Evolutionary conservation across 2,797 vertebrate genomes (phyloP).

Genomic region (Esox masquinongy): DNA sequence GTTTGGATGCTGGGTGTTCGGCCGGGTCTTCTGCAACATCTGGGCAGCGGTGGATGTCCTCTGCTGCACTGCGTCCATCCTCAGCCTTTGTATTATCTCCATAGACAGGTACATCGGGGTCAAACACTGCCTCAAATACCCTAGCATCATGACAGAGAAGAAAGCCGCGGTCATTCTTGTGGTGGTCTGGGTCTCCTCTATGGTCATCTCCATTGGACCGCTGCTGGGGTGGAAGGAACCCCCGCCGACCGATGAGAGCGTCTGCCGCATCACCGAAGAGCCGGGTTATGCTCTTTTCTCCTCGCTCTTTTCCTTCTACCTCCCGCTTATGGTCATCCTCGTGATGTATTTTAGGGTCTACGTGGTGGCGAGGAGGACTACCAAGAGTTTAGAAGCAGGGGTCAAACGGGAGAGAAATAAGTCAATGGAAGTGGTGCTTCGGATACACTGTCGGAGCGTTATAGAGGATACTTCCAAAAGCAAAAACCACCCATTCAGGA

Average conservation of each 20-base stretch:
- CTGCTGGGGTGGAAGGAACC: constrained; percentile 98
- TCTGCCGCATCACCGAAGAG: constrained; percentile 95
- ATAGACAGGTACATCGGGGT: constrained; percentile 97
- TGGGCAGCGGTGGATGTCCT: constrained; percentile 99
- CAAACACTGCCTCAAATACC: constrained; percentile 94
- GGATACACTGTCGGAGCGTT: constrained; percentile 92
- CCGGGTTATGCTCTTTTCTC: constrained; percentile 97
- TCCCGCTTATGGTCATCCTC: constrained; percentile 92
- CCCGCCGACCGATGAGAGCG: constrained; percentile 84
- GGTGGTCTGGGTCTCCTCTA: constrained; percentile 89
- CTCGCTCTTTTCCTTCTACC: constrained; percentile 96
- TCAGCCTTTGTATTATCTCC: constrained; percentile 97
- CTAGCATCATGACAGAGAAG: constrained; percentile 95
- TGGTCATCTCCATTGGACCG: constrained; percentile 94
- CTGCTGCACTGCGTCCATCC: constrained; percentile 97
- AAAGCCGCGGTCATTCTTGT: constrained; percentile 87
- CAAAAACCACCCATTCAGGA: constrained; percentile 89
- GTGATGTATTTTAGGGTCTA: constrained; percentile 98
- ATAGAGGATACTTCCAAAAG: constrained; percentile 76
- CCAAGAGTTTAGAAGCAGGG: constrained; percentile 91
- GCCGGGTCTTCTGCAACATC: constrained; percentile 95
- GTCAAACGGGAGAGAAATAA: constrained; percentile 93
- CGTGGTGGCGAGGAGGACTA: constrained; percentile 93
- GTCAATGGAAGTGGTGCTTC: constrained; percentile 90
- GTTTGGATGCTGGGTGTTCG: constrained; percentile 94